Percentiles rank a stretch among this genome's conserved stretches.
Conservation (phyloP, 2,113 vertebrate species). For the Microtus richardsoni region DNA sequence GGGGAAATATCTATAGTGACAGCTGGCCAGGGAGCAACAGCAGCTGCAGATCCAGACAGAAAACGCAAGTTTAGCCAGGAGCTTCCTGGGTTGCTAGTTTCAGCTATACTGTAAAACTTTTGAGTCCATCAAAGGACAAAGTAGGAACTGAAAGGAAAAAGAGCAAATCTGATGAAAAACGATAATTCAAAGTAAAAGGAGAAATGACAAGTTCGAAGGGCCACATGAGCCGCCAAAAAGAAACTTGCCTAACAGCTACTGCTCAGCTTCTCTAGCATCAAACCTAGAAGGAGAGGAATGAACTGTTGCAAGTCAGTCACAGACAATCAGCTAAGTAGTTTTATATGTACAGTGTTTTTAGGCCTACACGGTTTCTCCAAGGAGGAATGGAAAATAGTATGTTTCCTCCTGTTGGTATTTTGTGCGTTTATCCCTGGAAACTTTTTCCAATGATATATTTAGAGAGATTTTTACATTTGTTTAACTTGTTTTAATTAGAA, state of each 20-base stretch:
- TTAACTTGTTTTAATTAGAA: constrained; percentile 48
- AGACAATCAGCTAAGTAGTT: background rate
- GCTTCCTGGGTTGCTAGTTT: background rate
- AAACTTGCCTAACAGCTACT: background rate
- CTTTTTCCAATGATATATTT: background rate
- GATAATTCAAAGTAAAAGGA: constrained; percentile 27
- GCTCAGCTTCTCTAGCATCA: constrained; percentile 12
- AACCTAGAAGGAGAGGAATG: constrained; percentile 15
- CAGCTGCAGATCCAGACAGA: constrained; percentile 53
- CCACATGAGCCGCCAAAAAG: background rate
- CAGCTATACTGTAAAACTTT: background rate
- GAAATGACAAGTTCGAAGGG: constrained; percentile 43
- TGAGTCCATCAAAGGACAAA: constrained; percentile 50
- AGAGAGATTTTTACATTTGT: constrained; percentile 10
- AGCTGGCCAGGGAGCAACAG: constrained; percentile 27
- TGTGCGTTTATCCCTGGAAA: background rate
- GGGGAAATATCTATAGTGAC: constrained; percentile 58
- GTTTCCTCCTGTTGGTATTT: background rate
- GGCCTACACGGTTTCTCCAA: background rate
- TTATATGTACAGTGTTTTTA: background rate
- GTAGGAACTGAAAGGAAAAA: constrained; percentile 47
- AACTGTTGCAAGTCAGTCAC: background rate
- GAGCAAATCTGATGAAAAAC: constrained; percentile 11
- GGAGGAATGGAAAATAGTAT: background rate
- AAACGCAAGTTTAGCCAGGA: constrained; percentile 16